Evolutionary conservation across 2,797 vertebrate genomes (phyloP).

Genomic region (Coregonus sp.): DNA sequence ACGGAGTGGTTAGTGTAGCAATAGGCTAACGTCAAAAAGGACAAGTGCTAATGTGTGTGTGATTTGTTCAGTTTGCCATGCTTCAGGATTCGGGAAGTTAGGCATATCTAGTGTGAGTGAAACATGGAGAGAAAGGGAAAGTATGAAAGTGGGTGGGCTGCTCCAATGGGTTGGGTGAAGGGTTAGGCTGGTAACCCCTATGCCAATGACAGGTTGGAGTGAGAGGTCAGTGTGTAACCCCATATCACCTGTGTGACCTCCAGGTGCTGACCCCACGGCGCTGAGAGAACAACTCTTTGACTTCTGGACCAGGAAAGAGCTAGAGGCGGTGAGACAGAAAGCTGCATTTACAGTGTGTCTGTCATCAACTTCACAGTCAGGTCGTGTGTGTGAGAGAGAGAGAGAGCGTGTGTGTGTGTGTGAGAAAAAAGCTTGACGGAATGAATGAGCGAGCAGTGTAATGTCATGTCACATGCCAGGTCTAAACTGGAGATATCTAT

Average conservation of each 20-base stretch:
- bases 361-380: slow-evolving; percentile 27
- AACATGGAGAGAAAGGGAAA: slow-evolving; percentile 9
- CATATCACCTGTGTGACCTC: slow-evolving; percentile 38
- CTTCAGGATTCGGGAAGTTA: background rate
- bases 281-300: slow-evolving; percentile 68
- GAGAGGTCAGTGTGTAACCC: slow-evolving; percentile 56
- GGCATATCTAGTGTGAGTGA: background rate
- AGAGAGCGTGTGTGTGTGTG: slow-evolving; percentile 51
- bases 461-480: too few relatives aligned
- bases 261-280: slow-evolving; percentile 69
- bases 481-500: background rate
- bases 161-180: background rate
- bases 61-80: background rate
- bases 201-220: slow-evolving; percentile 46
- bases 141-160: slow-evolving; percentile 1
- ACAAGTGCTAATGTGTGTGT: background rate
- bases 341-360: slow-evolving; percentile 38
- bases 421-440: slow-evolving; percentile 50
- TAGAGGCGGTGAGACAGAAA: slow-evolving; percentile 65
- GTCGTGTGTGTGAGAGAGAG: slow-evolving; percentile 23
- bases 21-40: background rate
- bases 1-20: background rate
- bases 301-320: slow-evolving; percentile 69
- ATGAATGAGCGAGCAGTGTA: slow-evolving; percentile 40
- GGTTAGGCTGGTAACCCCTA: background rate